These are phyloP conservation scores for Lucilia sericata DNA, from an alignment of 1,140 invertebrate species.

Conservation along the genomic window DNA sequence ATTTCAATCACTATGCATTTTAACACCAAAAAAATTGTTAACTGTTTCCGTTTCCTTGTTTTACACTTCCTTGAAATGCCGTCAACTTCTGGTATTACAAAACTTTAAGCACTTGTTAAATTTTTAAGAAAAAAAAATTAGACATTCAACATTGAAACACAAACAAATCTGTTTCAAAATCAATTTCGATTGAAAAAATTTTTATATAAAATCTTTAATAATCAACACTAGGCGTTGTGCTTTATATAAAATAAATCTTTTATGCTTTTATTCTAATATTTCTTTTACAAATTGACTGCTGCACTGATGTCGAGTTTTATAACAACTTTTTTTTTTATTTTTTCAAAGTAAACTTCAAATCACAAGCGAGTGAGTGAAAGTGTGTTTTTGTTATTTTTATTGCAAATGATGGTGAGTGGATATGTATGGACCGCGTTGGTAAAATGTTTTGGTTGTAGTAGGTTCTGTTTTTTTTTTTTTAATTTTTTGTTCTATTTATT, in stretches of 20 bases:
- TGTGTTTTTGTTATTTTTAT: background rate
- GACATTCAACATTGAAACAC: background rate
- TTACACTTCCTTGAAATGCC: background rate
- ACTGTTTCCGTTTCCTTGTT: slow-evolving; percentile 10
- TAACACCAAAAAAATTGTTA: slow-evolving; percentile 16
- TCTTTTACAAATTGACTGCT: background rate
- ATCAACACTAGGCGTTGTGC: background rate
- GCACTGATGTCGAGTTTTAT: background rate
- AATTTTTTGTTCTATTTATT: background rate
- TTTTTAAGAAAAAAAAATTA: background rate
- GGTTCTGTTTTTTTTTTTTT: background rate
- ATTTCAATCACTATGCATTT: background rate
- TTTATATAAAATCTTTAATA: background rate
- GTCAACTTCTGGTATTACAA: background rate
- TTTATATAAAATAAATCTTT: background rate
- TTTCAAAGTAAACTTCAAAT: background rate
- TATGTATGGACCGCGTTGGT: slow-evolving; percentile 9
- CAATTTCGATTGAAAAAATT: background rate
- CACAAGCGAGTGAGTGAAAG: background rate
- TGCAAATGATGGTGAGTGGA: background rate
- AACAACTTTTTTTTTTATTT: background rate
- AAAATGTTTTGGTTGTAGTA: slow-evolving; percentile 5
- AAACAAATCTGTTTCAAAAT: background rate
- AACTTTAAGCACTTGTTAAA: background rate
- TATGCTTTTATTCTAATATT: background rate